Conservation (phyloP, 2,888 invertebrate genomes). For the Lasioglossum morio region DNA sequence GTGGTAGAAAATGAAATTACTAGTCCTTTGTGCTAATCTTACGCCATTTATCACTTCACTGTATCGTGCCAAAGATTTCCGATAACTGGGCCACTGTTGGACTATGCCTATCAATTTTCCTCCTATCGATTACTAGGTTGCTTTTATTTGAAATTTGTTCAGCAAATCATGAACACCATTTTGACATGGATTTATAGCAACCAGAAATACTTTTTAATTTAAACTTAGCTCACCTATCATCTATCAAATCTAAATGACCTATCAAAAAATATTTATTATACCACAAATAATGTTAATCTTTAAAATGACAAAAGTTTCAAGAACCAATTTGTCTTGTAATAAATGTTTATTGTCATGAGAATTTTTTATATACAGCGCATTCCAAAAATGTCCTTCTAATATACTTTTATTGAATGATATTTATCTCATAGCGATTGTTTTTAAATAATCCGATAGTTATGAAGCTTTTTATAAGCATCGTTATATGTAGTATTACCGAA, state of each 20-base stretch:
- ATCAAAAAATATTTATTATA: background rate
- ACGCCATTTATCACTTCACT: conserved; percentile 31
- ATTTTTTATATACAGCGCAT: background rate
- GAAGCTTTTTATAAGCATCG: no score
- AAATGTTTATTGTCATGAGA: background rate
- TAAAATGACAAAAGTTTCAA: background rate
- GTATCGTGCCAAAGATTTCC: conserved; percentile 27
- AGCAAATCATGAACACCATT: background rate
- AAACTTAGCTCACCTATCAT: background rate
- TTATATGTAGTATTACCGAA: background rate
- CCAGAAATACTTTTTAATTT: background rate
- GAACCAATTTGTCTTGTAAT: background rate
- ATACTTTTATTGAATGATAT: no score
- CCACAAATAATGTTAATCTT: background rate
- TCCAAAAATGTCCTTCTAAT: no score
- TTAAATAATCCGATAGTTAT: background rate
- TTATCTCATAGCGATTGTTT: background rate
- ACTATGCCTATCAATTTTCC: conserved; percentile 24
- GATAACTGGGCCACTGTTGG: conserved; percentile 29
- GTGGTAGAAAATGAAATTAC: conserved; percentile 6
- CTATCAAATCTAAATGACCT: background rate
- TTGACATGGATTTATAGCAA: background rate
- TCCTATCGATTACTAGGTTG: background rate
- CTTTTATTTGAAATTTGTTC: conserved; percentile 22
- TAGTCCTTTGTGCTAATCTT: conserved; percentile 12